phyloP scores from a whole-genome alignment of 2,797 vertebrate genomes.

The Notolabrus celidotus region DNA sequence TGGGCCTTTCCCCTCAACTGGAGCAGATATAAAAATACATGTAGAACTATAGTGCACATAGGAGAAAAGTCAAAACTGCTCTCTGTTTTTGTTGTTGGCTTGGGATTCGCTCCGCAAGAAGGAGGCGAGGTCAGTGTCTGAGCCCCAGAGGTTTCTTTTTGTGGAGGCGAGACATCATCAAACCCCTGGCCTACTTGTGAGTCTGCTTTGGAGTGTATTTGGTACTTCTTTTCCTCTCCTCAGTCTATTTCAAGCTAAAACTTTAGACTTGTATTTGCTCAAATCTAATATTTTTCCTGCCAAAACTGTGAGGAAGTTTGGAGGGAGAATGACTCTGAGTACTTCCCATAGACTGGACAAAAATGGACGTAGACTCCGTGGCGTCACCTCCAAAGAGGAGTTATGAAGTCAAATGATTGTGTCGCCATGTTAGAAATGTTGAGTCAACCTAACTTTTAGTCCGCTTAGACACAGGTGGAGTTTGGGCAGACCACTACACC shows the following conservation, averaged over 20 bases:
- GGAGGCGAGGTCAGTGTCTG: constrained; percentile 30
- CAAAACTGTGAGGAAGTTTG: neutral
- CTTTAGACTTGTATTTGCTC: neutral
- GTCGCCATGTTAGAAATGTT: too few species aligned
- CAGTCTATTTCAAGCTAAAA: neutral
- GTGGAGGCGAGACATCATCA: constrained; percentile 10
- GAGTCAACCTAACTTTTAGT: too few species aligned
- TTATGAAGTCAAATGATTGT: too few species aligned
- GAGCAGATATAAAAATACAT: constrained; percentile 45
- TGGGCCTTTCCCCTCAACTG: constrained; percentile 34
- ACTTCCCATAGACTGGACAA: too few species aligned
- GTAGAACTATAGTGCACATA: constrained; percentile 27
- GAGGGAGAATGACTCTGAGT: too few species aligned
- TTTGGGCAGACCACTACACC: too few species aligned
- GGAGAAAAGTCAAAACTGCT: constrained; percentile 10
- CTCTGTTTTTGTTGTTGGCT: constrained; percentile 22
- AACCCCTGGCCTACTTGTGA: constrained; percentile 17
- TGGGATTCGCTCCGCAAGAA: constrained; percentile 22
- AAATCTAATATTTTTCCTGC: neutral
- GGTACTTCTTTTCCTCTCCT: neutral
- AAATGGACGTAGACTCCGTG: too few species aligned
- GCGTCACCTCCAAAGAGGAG: too few species aligned
- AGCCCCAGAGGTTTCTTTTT: constrained; percentile 22
- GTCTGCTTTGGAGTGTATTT: neutral
- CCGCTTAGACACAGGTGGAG: too few species aligned